Base-by-base conservation (phyloP, 2,797 vertebrate genomes). In the Rhinella marina region DNA sequence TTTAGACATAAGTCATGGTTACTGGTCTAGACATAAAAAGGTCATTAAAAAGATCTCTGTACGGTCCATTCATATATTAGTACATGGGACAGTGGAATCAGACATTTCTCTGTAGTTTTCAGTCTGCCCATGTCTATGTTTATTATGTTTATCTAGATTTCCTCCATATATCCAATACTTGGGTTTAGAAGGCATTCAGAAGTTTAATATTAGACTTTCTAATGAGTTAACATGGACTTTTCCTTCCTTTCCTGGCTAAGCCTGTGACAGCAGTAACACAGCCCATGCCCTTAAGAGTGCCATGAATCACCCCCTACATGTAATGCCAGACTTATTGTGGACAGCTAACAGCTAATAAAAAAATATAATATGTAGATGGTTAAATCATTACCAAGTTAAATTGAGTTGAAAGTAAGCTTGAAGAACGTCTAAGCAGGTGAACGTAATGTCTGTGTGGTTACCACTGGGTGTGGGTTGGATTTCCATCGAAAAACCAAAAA, bases 361-460 rank as follows among this genome's bases (percentile, higher is more conserved):
- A 57, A n/a, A 64, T 17, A 85, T 72, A 82, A 75, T 23, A 85
- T 76, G 56, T 41, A 62, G 41, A 85, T 85, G 83, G 10, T 62
- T 21, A 48, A 57, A 52, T 84, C 66, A 80, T 88, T 79, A 61
- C 32, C 8, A 52, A 68, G 52, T 32, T 79, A 88, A 84, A 88
- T 57, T 27, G 29, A 84, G 82, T 27, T 5, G n/a, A 79, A 88
- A 64, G 29, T n/a, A 66, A 29, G 48, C 52, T 54, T 80, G 29
- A 64, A 80, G 54, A 81, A 61, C 25, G 70, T 52, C 82, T 78
- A 52, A 84, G 82, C 77, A 85, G 87, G 77, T 88, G 87, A 72
- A 84, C 87, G 87, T 88, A 88, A 88, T 84, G 87, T 88, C 87
- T 88, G 75, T 64, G 72, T 57, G 86, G 56, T 77, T 21, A 84